Evolutionary conservation across 2,888 invertebrate species (phyloP), one percentile per base, ranked within the genome.

Genomic region (Margaritifera margaritifera): DNA sequence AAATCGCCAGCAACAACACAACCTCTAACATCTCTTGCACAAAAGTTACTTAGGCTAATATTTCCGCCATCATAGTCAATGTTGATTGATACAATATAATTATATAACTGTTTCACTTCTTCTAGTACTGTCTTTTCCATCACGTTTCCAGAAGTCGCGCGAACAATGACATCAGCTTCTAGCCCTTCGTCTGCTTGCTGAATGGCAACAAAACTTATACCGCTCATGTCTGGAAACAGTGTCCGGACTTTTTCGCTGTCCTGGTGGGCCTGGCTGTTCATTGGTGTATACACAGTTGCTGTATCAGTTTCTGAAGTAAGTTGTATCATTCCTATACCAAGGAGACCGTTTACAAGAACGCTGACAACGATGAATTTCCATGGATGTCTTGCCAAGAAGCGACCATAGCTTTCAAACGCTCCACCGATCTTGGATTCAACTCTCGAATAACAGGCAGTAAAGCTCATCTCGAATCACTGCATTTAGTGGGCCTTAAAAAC

Each of bases 161-260:
- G 66, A 25, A 80, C 64, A 15, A 79, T 63, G 42, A 80, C 61
- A 58, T 68, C 71, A 1, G 72, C 77, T 56, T 69, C 71, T 58
- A 65, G 22, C 15, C 66, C 68, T 22, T 57, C 42, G 22, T 69
- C 64, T 22, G 67, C 62, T 19, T 67, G 63, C 51, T 74, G 72
- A 58, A 76, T 62, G 6, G 64, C 56, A 59, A 72, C 66, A 42
- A 75, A 80, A 53, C 66, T 70, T 19, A 69, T 61, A 4, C 74
- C 74, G 24, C 74, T 73, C 53, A 57, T 64, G 59, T 78, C 79
- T 15, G 80, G 78, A 64, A 79, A 82, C 22, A 80, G 50, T 2
- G 31, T 52, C 24, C 59, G 42, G 1, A 80, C 58, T 25, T 54
- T 64, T 15, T 70, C 68, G 57, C 75, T 74, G 53, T 86, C 84